Percentiles rank a stretch among this genome's conserved stretches.
Evolutionary conservation across 2,888 invertebrate species (phyloP).

Genomic region (Hypomecis punctinalis): DNA sequence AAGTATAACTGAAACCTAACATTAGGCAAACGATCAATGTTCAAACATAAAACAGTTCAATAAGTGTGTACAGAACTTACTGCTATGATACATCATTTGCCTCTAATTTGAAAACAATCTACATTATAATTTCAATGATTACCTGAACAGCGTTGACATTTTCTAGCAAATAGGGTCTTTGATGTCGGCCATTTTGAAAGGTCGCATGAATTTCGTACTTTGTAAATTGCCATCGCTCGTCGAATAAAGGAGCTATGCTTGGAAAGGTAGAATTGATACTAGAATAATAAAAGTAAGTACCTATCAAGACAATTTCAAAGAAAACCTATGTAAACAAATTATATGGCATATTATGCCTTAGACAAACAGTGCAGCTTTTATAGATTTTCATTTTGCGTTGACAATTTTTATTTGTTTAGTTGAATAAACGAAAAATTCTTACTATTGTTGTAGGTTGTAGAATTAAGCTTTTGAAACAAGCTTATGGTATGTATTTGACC

Average conservation of each 20-base stretch:
- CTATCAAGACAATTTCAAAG: background rate
- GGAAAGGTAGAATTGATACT: constrained; percentile 13
- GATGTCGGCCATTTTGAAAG: constrained; percentile 44
- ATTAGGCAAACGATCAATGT: background rate
- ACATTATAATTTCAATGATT: constrained; percentile 42
- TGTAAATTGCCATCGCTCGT: constrained; percentile 35
- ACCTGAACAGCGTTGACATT: constrained; percentile 48
- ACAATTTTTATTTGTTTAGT: too few species aligned
- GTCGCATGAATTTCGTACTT: constrained; percentile 42
- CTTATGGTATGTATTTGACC: too few species aligned
- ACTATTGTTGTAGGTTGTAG: too few species aligned
- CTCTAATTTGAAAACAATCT: constrained; percentile 25
- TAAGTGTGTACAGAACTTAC: background rate
- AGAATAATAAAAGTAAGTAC: constrained; percentile 50
- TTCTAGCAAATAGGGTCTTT: constrained; percentile 43
- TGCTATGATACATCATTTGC: background rate
- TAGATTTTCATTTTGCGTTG: too few species aligned
- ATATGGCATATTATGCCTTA: background rate
- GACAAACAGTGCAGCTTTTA: too few species aligned
- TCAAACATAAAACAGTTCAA: constrained; percentile 1
- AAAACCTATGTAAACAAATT: background rate
- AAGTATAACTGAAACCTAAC: background rate
- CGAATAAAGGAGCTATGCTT: constrained; percentile 27
- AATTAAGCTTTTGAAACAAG: too few species aligned
- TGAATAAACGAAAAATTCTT: too few species aligned